A percentile compares a stretch with the other conserved stretches of the same genome.
Conservation (phyloP, 2,888 invertebrate genomes). For the Tillus elongatus region DNA sequence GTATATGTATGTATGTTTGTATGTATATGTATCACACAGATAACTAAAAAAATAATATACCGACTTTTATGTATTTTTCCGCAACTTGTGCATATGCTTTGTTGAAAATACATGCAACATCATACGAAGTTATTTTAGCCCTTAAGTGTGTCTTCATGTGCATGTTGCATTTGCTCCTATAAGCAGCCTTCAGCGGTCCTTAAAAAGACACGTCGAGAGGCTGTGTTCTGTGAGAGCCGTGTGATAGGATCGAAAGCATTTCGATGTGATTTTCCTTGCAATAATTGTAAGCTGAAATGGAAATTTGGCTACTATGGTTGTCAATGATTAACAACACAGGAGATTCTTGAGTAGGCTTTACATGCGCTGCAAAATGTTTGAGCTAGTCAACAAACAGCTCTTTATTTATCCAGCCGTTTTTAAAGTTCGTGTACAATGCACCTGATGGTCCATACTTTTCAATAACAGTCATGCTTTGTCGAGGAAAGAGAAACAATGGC, state of each 20-base stretch:
- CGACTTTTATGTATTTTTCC: too few species aligned
- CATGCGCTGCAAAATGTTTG: slow-evolving; percentile 19
- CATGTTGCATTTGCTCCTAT: slow-evolving; percentile 14
- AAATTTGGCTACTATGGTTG: too few species aligned
- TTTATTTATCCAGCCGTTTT: too few species aligned
- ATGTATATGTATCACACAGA: too few species aligned
- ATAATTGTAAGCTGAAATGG: slow-evolving; percentile 12
- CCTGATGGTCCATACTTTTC: slow-evolving; percentile 28
- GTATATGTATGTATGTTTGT: too few species aligned
- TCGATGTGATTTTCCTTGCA: slow-evolving; percentile 13
- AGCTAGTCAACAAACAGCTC: slow-evolving; percentile 18
- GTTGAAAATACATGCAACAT: slow-evolving; percentile 15
- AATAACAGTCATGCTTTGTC: slow-evolving; percentile 12
- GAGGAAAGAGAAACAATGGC: slow-evolving; percentile 26
- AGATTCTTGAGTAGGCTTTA: slow-evolving; percentile 28
- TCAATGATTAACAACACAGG: slow-evolving; percentile 33
- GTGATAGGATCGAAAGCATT: slow-evolving; percentile 18
- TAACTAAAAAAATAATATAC: too few species aligned
- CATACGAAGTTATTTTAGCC: too few species aligned
- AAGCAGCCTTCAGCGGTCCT: slow-evolving; percentile 13
- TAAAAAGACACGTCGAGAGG: slow-evolving; percentile 18
- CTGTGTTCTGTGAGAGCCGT: too few species aligned
- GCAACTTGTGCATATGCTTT: slow-evolving; percentile 13
- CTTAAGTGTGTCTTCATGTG: slow-evolving; percentile 14
- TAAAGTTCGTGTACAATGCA: too few species aligned